Percentiles rank a stretch among this genome's conserved stretches.
phyloP scores from a whole-genome alignment of 2,888 invertebrate genomes.

The Glyphotaelius pellucidus region DNA sequence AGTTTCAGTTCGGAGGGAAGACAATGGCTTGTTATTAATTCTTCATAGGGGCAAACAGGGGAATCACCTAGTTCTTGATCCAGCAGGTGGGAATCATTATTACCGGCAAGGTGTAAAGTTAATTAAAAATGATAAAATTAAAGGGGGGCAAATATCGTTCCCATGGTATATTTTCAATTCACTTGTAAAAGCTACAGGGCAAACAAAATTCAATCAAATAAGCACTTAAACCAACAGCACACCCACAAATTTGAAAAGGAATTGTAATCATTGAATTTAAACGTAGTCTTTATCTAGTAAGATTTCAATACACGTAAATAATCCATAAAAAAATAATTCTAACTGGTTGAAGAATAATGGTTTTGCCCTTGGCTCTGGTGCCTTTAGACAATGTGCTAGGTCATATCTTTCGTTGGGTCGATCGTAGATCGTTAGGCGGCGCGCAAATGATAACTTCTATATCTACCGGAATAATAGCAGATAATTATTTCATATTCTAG shows the following conservation, averaged over 20 bases:
- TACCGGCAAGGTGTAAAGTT: slow-evolving; percentile 41
- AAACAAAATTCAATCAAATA: not conserved
- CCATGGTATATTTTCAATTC: not conserved
- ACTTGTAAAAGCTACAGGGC: not conserved
- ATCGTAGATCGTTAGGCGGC: slow-evolving; percentile 20
- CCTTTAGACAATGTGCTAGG: not conserved
- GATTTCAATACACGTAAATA: not conserved
- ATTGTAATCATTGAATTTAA: not conserved
- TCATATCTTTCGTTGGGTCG: slow-evolving; percentile 16
- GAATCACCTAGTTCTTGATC: slow-evolving; percentile 4
- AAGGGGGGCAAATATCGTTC: not conserved
- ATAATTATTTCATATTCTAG: slow-evolving; percentile 30
- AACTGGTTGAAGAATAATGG: not conserved
- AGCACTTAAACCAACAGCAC: not conserved
- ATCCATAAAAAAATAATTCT: not conserved
- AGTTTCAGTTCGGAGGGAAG: not conserved
- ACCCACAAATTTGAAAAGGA: not conserved
- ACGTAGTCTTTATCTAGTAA: not conserved
- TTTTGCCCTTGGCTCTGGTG: not conserved
- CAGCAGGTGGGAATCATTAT: slow-evolving; percentile 24
- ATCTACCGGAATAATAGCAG: slow-evolving; percentile 18
- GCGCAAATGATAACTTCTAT: slow-evolving; percentile 6
- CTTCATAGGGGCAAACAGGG: not conserved
- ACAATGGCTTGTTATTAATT: slow-evolving; percentile 6
- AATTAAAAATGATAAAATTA: slow-evolving; percentile 23